Percentiles rank a stretch among this genome's conserved stretches.
phyloP scores from a whole-genome alignment of 1,140 invertebrate genomes.

The Mya arenaria region DNA sequence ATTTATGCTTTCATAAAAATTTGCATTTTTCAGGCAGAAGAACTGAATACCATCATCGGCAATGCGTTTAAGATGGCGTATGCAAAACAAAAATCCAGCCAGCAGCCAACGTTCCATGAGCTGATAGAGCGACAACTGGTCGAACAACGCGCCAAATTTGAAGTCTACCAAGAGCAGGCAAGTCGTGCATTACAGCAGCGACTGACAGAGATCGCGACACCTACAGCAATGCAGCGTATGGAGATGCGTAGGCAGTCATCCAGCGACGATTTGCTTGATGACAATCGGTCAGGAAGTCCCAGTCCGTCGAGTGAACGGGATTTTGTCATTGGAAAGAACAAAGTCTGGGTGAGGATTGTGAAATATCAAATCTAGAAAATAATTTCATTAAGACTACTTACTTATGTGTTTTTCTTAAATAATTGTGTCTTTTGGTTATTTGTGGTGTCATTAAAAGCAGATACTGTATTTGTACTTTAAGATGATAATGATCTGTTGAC shows the following conservation, averaged over 20 bases:
- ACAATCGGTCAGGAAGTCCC: background rate
- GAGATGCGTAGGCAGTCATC: slow-evolving; percentile 71
- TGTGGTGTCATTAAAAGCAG: no score
- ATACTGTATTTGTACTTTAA: no score
- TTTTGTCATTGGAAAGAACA: slow-evolving; percentile 63
- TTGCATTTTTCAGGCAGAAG: slow-evolving; percentile 87
- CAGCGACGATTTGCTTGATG: slow-evolving; percentile 57
- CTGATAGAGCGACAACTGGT: slow-evolving; percentile 78
- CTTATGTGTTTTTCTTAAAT: no score
- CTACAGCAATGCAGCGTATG: slow-evolving; percentile 73
- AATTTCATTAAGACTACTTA: no score
- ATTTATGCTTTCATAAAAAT: background rate
- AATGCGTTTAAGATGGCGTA: slow-evolving; percentile 96
- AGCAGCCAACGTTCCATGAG: slow-evolving; percentile 79
- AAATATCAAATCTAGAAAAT: no score
- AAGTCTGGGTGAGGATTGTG: slow-evolving; percentile 72
- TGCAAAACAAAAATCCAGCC: slow-evolving; percentile 89
- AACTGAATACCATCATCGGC: slow-evolving; percentile 92
- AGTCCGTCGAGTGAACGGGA: slow-evolving; percentile 51
- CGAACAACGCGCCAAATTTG: slow-evolving; percentile 74
- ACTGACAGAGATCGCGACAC: slow-evolving; percentile 75
- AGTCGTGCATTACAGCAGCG: slow-evolving; percentile 71
- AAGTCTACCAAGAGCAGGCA: slow-evolving; percentile 73
- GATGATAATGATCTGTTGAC: no score
- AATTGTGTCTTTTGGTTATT: no score